Percentiles rank a stretch among this genome's conserved stretches.
Conservation (phyloP, 1,140 invertebrate species). For the Hermetia illucens region DNA sequence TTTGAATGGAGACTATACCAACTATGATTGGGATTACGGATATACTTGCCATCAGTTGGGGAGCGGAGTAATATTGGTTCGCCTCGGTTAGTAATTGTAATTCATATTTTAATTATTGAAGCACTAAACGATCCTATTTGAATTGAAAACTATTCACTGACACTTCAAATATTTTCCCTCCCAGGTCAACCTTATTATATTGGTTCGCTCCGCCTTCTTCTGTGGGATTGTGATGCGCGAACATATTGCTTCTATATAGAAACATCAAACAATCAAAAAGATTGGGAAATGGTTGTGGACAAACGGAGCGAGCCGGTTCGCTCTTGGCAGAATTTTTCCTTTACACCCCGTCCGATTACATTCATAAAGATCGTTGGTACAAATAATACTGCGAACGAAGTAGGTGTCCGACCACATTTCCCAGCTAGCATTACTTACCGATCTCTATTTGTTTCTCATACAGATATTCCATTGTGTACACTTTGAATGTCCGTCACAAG, state of each 20-base stretch:
- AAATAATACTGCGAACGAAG: constrained; percentile 94
- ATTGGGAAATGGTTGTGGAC: constrained; percentile 78
- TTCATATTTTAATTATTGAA: neutral
- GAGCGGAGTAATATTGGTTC: constrained; percentile 85
- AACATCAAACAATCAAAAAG: constrained; percentile 80
- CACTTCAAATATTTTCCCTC: constrained; percentile 3
- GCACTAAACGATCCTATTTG: neutral
- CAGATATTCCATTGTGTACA: constrained; percentile 96
- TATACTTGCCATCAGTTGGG: constrained; percentile 98
- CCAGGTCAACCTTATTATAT: constrained; percentile 80
- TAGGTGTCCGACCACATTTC: constrained; percentile 31
- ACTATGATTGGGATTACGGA: constrained; percentile 96
- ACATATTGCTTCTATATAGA: constrained; percentile 94
- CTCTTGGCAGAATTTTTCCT: constrained; percentile 86
- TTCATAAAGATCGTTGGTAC: constrained; percentile 92
- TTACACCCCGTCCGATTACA: constrained; percentile 70
- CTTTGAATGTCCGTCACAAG: constrained; percentile 82
- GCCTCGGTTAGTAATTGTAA: constrained; percentile 46
- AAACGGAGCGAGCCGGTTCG: constrained; percentile 33
- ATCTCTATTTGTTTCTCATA: constrained; percentile 11
- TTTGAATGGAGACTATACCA: constrained; percentile 84
- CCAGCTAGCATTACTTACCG: too few species aligned
- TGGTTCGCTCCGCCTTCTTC: constrained; percentile 73
- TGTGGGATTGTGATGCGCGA: constrained; percentile 97
- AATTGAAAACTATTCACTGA: neutral